Evolutionary conservation across 2,113 vertebrate genomes (phyloP), one percentile per base, ranked within the genome.

Genomic region (Sorex araneus): DNA sequence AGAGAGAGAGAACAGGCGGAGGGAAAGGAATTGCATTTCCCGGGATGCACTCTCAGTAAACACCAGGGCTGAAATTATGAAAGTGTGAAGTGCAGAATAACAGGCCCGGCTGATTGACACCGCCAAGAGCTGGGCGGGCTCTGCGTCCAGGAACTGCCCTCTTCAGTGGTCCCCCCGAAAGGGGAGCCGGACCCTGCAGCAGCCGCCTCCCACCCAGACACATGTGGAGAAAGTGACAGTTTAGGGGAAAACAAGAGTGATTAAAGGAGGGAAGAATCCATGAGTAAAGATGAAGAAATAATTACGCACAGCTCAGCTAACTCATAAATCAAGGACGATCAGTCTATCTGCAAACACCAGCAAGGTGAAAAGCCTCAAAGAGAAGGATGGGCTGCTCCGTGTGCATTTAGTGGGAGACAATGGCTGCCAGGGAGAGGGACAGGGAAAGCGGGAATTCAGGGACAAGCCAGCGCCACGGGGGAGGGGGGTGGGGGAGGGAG

Each of bases 241-340:
- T 92, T 80, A 69, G 86, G 94, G 89, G 0, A 84, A 97, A 95
- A 92, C 85, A 88, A 69, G 95, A 95, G 76, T 93, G 94, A 95
- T 92, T 88, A 97, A 86, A 83, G 71, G 88, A 80, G 77, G 92
- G 81, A 69, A 82, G 94, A 91, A 92, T 79, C 89, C 80, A 19
- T 73, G 94, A 95, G 94, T 88, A 66, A 94, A 95, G 91, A 95
- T 92, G 94, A 93, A 95, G 92, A 90, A 96, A 95, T 92, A 95
- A 96, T 94, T 93, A 82, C 28, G 4, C 90, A 84, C 76, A 90
- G 89, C 87, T 91, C 64, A 67, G 74, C 94, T 89, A 83, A 94
- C 85, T 93, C 95, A 82, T 94, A 96, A 94, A 96, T 95, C 94
- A 96, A 92, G 95, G 78, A 45, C 1, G 28, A 90, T 89, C 69